phyloP scores from a whole-genome alignment of 2,113 vertebrate species.

The Sinocyclocheilus grahami region DNA sequence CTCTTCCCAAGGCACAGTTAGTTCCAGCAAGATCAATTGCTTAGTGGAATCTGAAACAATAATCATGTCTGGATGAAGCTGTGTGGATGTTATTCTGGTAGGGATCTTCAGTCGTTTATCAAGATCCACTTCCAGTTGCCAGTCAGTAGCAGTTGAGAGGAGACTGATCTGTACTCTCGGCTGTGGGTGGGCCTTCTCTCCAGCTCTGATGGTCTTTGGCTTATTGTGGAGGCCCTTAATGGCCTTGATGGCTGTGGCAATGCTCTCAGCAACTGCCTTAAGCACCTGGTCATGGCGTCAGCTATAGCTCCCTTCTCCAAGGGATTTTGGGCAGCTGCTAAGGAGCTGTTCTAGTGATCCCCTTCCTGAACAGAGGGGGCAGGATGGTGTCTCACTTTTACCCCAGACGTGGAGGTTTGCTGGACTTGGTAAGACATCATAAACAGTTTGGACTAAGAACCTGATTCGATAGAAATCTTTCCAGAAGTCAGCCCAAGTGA shows the following conservation, averaged over 20 bases:
- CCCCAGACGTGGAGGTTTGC: not conserved
- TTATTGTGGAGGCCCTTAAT: not conserved
- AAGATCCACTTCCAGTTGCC: too few relatives aligned
- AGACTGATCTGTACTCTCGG: too few relatives aligned
- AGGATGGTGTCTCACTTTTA: not conserved
- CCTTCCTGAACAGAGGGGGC: not conserved
- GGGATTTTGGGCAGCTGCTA: slow-evolving; percentile 17
- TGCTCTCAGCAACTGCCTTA: slow-evolving; percentile 6
- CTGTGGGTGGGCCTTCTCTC: too few relatives aligned
- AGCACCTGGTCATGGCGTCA: not conserved
- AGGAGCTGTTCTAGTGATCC: not conserved
- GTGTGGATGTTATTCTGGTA: too few relatives aligned
- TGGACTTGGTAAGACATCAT: not conserved
- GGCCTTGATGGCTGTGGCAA: not conserved
- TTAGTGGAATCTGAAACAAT: too few relatives aligned
- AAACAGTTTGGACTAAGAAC: not conserved
- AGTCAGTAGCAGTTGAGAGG: too few relatives aligned
- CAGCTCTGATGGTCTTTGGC: too few relatives aligned
- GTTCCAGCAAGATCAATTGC: too few relatives aligned
- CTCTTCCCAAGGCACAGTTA: too few relatives aligned
- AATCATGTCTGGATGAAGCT: too few relatives aligned
- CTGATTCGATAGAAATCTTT: not conserved
- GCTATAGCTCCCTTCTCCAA: not conserved
- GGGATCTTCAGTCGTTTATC: too few relatives aligned
- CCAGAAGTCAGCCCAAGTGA: not conserved